Conservation (phyloP, 1,140 invertebrate species). For the Aphelinus certus region DNA sequence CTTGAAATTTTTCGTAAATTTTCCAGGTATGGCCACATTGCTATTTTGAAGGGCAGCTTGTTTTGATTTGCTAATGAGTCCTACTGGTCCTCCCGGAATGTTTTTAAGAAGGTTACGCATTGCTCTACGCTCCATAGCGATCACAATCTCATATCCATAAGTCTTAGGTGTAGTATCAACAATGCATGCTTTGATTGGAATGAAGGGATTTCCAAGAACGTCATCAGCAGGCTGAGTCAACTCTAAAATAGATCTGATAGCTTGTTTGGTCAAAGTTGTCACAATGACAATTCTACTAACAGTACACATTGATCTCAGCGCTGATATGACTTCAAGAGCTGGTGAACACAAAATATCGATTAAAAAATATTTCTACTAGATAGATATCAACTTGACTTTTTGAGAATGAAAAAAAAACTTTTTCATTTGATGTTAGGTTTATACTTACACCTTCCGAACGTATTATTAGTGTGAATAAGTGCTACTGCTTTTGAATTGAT, state of each 20-base stretch:
- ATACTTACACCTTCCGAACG: slow-evolving; percentile 57
- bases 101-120: slow-evolving; percentile 51
- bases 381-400: background rate
- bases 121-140: slow-evolving; percentile 58
- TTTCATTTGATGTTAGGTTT: slow-evolving; percentile 25
- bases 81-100: slow-evolving; percentile 6
- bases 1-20: slow-evolving; percentile 25
- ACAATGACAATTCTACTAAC: slow-evolving; percentile 60
- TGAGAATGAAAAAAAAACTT: background rate
- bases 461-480: slow-evolving; percentile 59
- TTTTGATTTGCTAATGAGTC: slow-evolving; percentile 39
- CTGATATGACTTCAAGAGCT: slow-evolving; percentile 60
- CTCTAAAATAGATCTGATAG: slow-evolving; percentile 61
- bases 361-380: slow-evolving; percentile 3
- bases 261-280: slow-evolving; percentile 63
- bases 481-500: slow-evolving; percentile 51
- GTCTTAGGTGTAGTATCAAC: slow-evolving; percentile 60
- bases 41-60: slow-evolving; percentile 32
- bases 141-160: slow-evolving; percentile 60
- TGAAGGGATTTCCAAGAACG: slow-evolving; percentile 57
- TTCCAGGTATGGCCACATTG: background rate
- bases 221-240: slow-evolving; percentile 55
- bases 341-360: slow-evolving; percentile 36
- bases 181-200: slow-evolving; percentile 57
- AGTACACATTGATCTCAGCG: slow-evolving; percentile 55